Evolutionary conservation across 2,888 invertebrate genomes (phyloP).

Genomic region (Polyploca ridens): DNA sequence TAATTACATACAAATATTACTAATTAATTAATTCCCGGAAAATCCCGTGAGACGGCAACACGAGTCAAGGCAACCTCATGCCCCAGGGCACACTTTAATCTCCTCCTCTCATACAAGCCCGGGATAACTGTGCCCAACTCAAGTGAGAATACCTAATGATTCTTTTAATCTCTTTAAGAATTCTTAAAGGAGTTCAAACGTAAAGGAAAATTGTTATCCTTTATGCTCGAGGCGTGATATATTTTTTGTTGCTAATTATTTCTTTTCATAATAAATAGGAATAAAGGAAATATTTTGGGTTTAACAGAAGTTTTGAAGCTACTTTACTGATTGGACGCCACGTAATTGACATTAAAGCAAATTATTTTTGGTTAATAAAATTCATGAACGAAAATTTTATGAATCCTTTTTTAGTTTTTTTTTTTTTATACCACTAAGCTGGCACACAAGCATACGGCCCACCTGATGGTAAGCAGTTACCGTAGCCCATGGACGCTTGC

Average conservation of each 20-base stretch:
- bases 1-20: background rate
- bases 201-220: conserved; percentile 45
- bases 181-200: conserved; percentile 75
- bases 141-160: conserved; percentile 80
- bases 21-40: conserved; percentile 8
- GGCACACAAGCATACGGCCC: too few species aligned
- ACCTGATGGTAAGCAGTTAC: too few species aligned
- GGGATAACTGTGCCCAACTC: conserved; percentile 38
- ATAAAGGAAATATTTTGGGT: background rate
- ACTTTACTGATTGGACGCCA: background rate
- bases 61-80: conserved; percentile 34
- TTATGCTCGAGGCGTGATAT: conserved; percentile 24
- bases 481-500: too few species aligned
- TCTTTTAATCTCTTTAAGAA: conserved; percentile 79
- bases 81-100: conserved; percentile 73
- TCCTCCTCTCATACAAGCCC: conserved; percentile 65
- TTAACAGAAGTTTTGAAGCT: background rate
- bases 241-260: conserved; percentile 31
- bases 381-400: too few species aligned
- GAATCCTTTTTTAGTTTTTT: too few species aligned
- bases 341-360: too few species aligned
- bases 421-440: too few species aligned
- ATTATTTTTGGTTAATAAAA: background rate
- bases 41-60: conserved; percentile 8
- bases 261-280: conserved; percentile 19